Base-by-base conservation (phyloP, 2,888 invertebrate genomes). In the Napeogenes inachia region DNA sequence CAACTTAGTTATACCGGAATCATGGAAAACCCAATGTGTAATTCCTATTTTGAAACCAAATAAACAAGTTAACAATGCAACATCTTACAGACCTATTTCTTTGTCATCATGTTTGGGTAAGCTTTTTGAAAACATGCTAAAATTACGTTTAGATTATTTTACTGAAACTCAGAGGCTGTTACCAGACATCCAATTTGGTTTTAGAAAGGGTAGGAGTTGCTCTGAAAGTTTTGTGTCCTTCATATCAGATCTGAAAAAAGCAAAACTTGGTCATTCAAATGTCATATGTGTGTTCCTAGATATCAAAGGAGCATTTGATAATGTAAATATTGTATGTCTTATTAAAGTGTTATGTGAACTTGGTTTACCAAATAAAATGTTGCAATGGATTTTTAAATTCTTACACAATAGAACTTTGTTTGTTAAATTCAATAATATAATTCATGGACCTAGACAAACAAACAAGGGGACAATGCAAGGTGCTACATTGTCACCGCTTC, bases 231-330 rank as follows among this genome's bases (percentile, higher is more conserved):
- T 68, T 47, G 54, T 60, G 21, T 61, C 65, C 42, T 53, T 71
- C 10, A 60, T 67, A 10, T 13, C 56, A 33, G 65, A 61, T 59
- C 6, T 64, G 56, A 63, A 60, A 59, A 58, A 61, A 47, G 54
- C 45, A 13, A 2, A 21, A 30, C 46, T 46, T 56, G 58, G 42
- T 55, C 45, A 46, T 32, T 42, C 46, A 35, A 61, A 45, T 33
- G 46, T 32, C 30, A 54, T 59, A n/a, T 61, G 60, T 57, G 56
- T 61, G 4, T 58, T 61, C 46, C 57, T 68, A 58, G 68, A 71
- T 66, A 54, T 69, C 10, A n/a, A 68, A 59, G 68, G 69, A 56
- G 68, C 70, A 13, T 68, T 62, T 65, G 68, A 69, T 54, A 69
- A 68, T 67, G 66, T 69, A 35, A 64, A 54, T n/a, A 45, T 46